Evolutionary conservation across 2,113 vertebrate genomes (phyloP), one percentile per base, ranked within the genome.

Genomic region (Sula dactylatra): DNA sequence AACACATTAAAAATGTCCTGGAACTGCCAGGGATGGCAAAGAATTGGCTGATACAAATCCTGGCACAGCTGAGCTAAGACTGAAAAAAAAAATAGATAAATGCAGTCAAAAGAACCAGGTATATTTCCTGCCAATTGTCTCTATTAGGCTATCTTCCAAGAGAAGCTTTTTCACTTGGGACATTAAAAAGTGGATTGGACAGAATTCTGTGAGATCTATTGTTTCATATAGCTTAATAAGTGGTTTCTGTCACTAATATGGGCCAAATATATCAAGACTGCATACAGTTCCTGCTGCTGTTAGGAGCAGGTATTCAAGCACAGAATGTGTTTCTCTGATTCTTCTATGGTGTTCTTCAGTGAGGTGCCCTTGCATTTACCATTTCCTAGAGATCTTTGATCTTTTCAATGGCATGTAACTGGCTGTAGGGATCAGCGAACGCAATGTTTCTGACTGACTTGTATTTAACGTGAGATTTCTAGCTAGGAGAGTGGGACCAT

Each of bases 291-390:
- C 45, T 88, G 50, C 45, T 91, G 93, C 90, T 93, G 90, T 95
- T 96, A 95, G 87, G 79, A 82, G 32, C 52, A 89, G 65, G 74
- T 91, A 95, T 90, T 94, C 49, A 73, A 91, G 89, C 94, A 96
- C 64, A 90, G 86, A 95, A 90, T 82, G 74, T 20, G 20, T 54
- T 11, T 59, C 69, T 76, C 21, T 77, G 72, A 80, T 76, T 96
- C 34, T 89, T 89, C 55, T 50, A 3, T 6, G 16, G 5, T n/a
- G 56, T 32, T 94, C 82, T 85, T 88, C 78, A 71, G 32, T 0
- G 18, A 93, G 24, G 29, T 85, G 66, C 54, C 79, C 86, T 95
- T 87, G 71, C 61, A 86, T 82, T 97, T 95, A 24, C 83, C 42
- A 47, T 88, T 85, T 94, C 62, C 42, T 87, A 70, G 54, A 96